Evolutionary conservation across 2,888 invertebrate species (phyloP), one percentile per base, ranked within the genome.

Genomic region (Tetragnatha montana): DNA sequence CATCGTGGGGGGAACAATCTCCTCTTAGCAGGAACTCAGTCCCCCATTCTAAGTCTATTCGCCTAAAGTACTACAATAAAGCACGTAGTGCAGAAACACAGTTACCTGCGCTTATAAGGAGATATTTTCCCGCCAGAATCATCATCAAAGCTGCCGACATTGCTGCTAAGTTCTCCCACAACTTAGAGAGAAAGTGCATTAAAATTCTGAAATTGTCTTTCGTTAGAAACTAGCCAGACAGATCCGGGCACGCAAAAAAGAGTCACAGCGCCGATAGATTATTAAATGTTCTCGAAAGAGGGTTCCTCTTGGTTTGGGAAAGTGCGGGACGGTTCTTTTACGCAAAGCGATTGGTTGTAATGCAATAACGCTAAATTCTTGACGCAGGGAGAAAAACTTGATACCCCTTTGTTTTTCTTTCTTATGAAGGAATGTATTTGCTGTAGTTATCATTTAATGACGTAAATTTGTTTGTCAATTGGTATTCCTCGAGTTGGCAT

Each of bases 151-250:
- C 87, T 50, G 71, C 88, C 83, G 82, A 70, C 50, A 75, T 76
- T 49, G 87, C 68, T 73, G 79, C 79, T 82, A 73, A 82, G 79
- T 82, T 88, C 88, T 73, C 70, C 78, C 73, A n/a, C 22, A 81
- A 82, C 69, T 81, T 78, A 14, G 70, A 19, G 81, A 51, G 51
- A 86, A 83, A 79, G 51, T 83, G 83, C 79, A 83, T 88, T 88
- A 88, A 88, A 88, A 88, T 88, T 88, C 88, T 60, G 83, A 88
- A 88, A 88, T 82, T 79, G 82, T 82, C 83, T 88, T 88, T 88
- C 79, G 88, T 88, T 83, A 87, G 87, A 75, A 78, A 87, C 75
- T 87, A 81, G 51, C 47, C 73, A 79, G 79, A 6, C 19, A n/a
- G 49, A 79, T 74, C n/a, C 74, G 17, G 83, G 17, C 68, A 83